A percentile compares a stretch with the other conserved stretches of the same genome.
These are phyloP conservation scores for Corticium candelabrum DNA, from an alignment of 37 sponge, comb jelly and placozoan genomes.

Conservation along the genomic window DNA sequence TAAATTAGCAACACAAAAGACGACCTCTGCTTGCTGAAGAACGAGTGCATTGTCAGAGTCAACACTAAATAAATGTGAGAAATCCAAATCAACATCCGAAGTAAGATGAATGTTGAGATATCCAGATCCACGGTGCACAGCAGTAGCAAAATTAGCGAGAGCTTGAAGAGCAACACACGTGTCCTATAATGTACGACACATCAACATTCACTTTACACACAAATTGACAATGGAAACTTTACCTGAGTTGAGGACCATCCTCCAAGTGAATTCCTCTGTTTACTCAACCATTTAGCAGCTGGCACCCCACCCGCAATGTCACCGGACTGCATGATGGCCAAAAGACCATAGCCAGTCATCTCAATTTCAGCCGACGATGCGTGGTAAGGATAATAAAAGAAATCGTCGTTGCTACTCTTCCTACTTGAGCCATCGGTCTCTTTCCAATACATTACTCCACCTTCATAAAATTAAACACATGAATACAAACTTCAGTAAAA, in stretches of 20 bases:
- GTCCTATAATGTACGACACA: not conserved
- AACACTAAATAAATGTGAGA: not conserved
- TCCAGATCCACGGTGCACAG: not conserved
- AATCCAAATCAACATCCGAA: not conserved
- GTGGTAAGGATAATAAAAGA: not conserved
- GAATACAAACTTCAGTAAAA: no score
- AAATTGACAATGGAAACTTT: no score
- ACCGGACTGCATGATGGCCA: not conserved
- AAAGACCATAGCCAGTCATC: slow-evolving; percentile 10
- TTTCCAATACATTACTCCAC: not conserved
- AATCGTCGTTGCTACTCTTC: not conserved
- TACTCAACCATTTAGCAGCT: slow-evolving; percentile 1
- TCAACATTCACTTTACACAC: no score
- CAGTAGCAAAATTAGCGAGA: not conserved
- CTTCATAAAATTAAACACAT: not conserved
- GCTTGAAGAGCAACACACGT: not conserved
- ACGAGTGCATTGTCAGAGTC: not conserved
- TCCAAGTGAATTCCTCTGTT: slow-evolving; percentile 3
- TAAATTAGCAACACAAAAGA: not conserved
- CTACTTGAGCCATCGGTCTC: not conserved
- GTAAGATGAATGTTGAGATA: not conserved
- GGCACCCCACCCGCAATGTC: not conserved
- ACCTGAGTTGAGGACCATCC: slow-evolving; percentile 15
- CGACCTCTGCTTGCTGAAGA: not conserved
- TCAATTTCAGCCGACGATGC: slow-evolving; percentile 5